Evolutionary conservation across 2,113 vertebrate species (phyloP).

Genomic region (Gymnocephalus cernua): DNA sequence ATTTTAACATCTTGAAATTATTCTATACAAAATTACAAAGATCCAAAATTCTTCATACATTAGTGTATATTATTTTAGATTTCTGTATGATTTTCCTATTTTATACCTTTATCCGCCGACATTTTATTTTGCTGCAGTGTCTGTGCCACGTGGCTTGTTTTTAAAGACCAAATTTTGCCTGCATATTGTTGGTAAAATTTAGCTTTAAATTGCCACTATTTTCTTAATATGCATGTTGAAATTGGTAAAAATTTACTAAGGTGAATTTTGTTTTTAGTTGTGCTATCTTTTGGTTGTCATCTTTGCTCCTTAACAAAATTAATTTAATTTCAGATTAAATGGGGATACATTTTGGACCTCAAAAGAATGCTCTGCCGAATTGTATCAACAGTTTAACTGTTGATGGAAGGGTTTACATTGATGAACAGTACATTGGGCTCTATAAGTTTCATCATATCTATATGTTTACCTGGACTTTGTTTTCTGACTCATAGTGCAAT

Average conservation of each 20-base stretch:
- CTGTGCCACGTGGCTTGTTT: constrained; percentile 52
- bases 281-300: not conserved
- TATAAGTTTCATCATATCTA: not conserved
- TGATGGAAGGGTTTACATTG: not conserved
- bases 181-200: constrained; percentile 53
- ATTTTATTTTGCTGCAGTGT: constrained; percentile 45
- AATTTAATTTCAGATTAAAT: constrained; percentile 14
- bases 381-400: not conserved
- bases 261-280: constrained; percentile 13
- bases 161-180: constrained; percentile 65
- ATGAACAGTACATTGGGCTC: not conserved
- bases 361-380: constrained; percentile 16
- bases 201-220: constrained; percentile 44
- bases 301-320: not conserved
- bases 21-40: constrained; percentile 46
- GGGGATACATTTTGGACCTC: not conserved
- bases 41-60: constrained; percentile 1
- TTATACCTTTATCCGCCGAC: not conserved
- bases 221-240: constrained; percentile 23
- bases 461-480: constrained; percentile 1
- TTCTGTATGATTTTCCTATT: constrained; percentile 29
- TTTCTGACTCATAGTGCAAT: constrained; percentile 21
- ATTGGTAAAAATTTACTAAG: not conserved
- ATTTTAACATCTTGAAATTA: constrained; percentile 35
- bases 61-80: constrained; percentile 32